phyloP scores from a whole-genome alignment of 2,888 invertebrate species.

The Venusia cambrica region DNA sequence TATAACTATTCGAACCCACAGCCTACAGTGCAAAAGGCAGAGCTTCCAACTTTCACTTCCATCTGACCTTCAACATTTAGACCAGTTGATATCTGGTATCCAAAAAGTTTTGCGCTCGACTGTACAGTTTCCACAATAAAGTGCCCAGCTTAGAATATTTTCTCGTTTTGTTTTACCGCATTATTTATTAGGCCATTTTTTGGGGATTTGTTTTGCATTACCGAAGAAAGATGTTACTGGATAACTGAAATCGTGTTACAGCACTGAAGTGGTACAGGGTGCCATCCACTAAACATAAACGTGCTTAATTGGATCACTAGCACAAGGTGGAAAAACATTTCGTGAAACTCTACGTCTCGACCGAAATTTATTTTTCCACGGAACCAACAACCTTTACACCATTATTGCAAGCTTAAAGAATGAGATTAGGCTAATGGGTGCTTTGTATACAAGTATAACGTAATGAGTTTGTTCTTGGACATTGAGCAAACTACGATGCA shows the following conservation, averaged over 20 bases:
- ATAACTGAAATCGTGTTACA: constrained; percentile 13
- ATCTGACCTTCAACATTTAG: too few species aligned
- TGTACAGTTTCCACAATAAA: constrained; percentile 10
- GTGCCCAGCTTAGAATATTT: constrained; percentile 12
- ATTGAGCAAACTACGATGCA: constrained; percentile 2
- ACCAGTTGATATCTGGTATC: background rate
- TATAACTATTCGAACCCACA: too few species aligned
- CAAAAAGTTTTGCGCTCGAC: background rate
- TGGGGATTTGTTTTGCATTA: constrained; percentile 25
- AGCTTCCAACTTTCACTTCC: background rate
- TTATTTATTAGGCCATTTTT: constrained; percentile 24
- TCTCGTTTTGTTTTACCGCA: constrained; percentile 11
- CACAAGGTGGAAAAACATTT: background rate
- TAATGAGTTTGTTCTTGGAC: constrained; percentile 8
- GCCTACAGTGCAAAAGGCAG: too few species aligned
- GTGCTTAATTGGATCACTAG: too few species aligned
- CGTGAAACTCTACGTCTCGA: background rate
- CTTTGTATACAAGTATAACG: constrained; percentile 10
- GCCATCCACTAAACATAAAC: background rate
- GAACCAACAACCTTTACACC: too few species aligned
- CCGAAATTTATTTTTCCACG: constrained; percentile 12
- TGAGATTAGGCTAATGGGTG: constrained; percentile 18
- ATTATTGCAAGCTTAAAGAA: constrained; percentile 13
- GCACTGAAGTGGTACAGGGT: constrained; percentile 3
- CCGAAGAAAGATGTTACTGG: constrained; percentile 17